phyloP scores from a whole-genome alignment of 2,797 vertebrate genomes.

The Austrolebias charrua region DNA sequence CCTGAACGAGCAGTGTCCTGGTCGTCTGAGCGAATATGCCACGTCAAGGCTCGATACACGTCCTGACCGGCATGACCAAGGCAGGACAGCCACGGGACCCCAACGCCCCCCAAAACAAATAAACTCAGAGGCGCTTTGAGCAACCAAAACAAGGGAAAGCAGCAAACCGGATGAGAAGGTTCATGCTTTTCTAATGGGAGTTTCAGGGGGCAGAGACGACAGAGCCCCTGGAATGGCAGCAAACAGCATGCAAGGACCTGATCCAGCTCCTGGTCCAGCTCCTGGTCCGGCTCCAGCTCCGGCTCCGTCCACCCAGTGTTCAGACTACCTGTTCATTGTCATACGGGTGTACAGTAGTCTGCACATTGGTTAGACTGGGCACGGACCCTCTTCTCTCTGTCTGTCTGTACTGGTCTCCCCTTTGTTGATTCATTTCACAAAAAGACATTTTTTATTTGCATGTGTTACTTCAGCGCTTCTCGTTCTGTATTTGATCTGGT shows the following conservation, averaged over 20 bases:
- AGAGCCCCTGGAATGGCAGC: constrained; percentile 67
- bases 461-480: constrained; percentile 38
- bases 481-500: constrained; percentile 49
- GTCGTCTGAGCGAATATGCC: constrained; percentile 97
- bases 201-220: constrained; percentile 60
- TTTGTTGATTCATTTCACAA: constrained; percentile 14
- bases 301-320: constrained; percentile 99
- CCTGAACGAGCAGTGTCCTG: constrained; percentile 95
- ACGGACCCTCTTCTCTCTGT: constrained; percentile 73
- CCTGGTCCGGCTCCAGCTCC: constrained; percentile 71
- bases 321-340: constrained; percentile 99
- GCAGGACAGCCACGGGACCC: constrained; percentile 64
- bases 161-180: constrained; percentile 38
- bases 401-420: constrained; percentile 52
- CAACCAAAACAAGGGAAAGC: constrained; percentile 10
- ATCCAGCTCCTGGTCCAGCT: neutral
- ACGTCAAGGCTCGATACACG: constrained; percentile 99
- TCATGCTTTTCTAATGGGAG: constrained; percentile 38
- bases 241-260: constrained; percentile 68
- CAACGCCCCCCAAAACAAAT: constrained; percentile 59
- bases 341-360: constrained; percentile 99
- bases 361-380: constrained; percentile 99
- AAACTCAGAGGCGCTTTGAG: constrained; percentile 49
- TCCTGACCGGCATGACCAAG: constrained; percentile 77
- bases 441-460: constrained; percentile 38